phyloP scores from a whole-genome alignment of 2,888 invertebrate species.

The Campoplex capitator region DNA sequence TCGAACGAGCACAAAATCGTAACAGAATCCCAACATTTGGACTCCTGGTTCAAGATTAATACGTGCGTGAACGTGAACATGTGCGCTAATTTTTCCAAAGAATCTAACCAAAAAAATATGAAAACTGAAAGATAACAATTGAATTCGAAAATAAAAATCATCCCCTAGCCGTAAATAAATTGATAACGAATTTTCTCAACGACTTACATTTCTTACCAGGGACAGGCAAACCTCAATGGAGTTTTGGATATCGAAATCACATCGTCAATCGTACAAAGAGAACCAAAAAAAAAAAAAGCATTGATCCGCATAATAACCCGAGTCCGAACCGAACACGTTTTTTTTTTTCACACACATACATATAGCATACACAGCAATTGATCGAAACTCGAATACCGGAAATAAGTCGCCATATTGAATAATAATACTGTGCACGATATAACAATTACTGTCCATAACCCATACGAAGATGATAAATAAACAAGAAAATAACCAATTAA shows the following conservation, averaged over 20 bases:
- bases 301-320: conserved; percentile 68
- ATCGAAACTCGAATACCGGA: conserved; percentile 63
- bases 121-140: conserved; percentile 24
- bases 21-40: background rate
- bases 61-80: conserved; percentile 55
- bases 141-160: conserved; percentile 26
- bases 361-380: conserved; percentile 54
- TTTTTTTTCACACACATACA: conserved; percentile 4
- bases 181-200: conserved; percentile 38
- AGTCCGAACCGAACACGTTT: conserved; percentile 67
- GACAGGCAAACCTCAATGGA: conserved; percentile 37
- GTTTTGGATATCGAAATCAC: conserved; percentile 58
- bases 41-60: background rate
- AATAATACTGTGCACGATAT: conserved; percentile 62
- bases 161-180: conserved; percentile 47
- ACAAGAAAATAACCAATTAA: conserved; percentile 20
- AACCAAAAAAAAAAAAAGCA: conserved; percentile 30
- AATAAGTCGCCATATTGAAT: conserved; percentile 68
- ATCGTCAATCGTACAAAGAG: conserved; percentile 59
- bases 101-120: conserved; percentile 33
- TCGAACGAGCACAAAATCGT: background rate
- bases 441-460: conserved; percentile 61
- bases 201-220: conserved; percentile 4
- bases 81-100: conserved; percentile 52
- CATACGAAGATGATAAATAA: conserved; percentile 54